A percentile compares a stretch with the other conserved stretches of the same genome.
Conservation (phyloP, 2,888 invertebrate genomes). For the Cordilura impudica region DNA sequence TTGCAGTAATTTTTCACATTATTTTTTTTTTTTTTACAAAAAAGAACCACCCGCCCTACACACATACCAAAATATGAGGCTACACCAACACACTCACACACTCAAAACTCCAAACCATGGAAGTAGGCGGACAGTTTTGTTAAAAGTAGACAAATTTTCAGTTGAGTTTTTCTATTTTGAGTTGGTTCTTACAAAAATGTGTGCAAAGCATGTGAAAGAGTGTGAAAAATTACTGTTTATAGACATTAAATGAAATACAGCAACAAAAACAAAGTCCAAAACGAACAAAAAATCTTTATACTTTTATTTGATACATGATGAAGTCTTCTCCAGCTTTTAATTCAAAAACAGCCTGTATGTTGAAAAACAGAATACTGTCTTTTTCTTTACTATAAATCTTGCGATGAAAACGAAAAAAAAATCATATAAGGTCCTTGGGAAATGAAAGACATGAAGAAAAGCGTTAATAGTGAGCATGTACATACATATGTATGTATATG, state of each 20-base stretch:
- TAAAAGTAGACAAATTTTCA: conserved; percentile 61
- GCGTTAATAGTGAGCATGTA: conserved; percentile 49
- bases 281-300: conserved; percentile 1
- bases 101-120: conserved; percentile 5
- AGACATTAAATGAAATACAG: conserved; percentile 49
- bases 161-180: conserved; percentile 29
- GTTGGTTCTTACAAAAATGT: not conserved
- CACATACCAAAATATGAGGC: not conserved
- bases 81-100: conserved; percentile 7
- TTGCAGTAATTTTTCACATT: conserved; percentile 59
- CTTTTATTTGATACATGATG: conserved; percentile 38
- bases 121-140: conserved; percentile 61
- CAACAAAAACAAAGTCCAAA: conserved; percentile 21
- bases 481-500: no score
- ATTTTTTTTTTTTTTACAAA: not conserved
- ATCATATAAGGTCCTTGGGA: conserved; percentile 45
- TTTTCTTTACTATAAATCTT: conserved; percentile 51
- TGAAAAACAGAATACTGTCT: conserved; percentile 5
- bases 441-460: conserved; percentile 53
- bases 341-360: conserved; percentile 8
- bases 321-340: conserved; percentile 5
- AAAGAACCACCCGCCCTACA: no score
- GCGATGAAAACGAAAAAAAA: conserved; percentile 16
- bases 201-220: conserved; percentile 22
- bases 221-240: conserved; percentile 63